phyloP scores from a whole-genome alignment of 2,797 vertebrate species.

The Characodon lateralis region DNA sequence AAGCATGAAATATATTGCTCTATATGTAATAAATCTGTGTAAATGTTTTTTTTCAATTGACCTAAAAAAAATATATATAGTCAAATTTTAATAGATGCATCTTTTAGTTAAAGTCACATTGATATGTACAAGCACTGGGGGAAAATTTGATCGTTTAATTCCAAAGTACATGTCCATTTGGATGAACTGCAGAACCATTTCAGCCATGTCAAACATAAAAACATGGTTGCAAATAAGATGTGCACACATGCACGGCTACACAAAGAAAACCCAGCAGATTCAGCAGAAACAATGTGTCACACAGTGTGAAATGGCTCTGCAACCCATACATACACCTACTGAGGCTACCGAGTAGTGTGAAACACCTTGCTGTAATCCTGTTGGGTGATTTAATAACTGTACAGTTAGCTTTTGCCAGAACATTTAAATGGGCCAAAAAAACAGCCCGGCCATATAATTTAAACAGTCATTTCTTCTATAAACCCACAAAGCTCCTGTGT shows the following conservation, averaged over 20 bases:
- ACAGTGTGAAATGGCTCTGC: constrained; percentile 45
- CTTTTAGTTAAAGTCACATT: neutral
- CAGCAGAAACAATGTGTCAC: constrained; percentile 51
- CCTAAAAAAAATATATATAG: neutral
- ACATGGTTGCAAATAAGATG: constrained; percentile 10
- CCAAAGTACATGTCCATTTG: neutral
- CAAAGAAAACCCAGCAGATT: constrained; percentile 37
- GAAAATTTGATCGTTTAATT: neutral
- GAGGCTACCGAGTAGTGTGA: constrained; percentile 43
- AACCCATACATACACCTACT: constrained; percentile 20
- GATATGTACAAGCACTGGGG: neutral
- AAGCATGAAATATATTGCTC: neutral
- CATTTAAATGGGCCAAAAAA: neutral
- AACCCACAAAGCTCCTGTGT: neutral
- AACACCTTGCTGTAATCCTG: constrained; percentile 39
- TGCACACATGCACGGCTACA: constrained; percentile 9
- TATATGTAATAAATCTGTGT: neutral
- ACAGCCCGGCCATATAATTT: neutral
- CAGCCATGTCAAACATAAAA: constrained; percentile 7
- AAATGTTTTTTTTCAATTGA: neutral
- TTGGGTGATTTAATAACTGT: constrained; percentile 38
- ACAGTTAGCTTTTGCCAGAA: constrained; percentile 10
- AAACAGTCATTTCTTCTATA: neutral
- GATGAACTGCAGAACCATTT: neutral
- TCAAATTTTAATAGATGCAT: neutral